Conservation (phyloP, 1,140 invertebrate genomes). For the Drosophila santomea region DNA sequence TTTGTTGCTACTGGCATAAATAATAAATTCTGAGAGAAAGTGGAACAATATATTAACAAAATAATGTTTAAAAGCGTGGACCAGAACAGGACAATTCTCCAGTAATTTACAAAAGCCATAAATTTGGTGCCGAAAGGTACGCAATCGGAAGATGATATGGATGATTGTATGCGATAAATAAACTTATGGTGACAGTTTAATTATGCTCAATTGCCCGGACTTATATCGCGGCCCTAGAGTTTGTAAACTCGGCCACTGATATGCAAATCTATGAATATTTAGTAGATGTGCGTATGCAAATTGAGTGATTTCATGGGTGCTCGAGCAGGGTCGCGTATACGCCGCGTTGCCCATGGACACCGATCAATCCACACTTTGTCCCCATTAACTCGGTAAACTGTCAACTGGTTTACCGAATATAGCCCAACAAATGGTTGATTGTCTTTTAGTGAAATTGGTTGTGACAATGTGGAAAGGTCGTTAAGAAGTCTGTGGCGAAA, state of each 20-base stretch:
- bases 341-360: conserved; percentile 16
- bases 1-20: conserved; percentile 43
- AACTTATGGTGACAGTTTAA: conserved; percentile 79
- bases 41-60: conserved; percentile 20
- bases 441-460: conserved; percentile 19
- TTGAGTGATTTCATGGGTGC: background rate
- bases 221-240: conserved; percentile 49
- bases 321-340: conserved; percentile 4
- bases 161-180: conserved; percentile 62
- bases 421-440: conserved; percentile 24
- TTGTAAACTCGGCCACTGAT: conserved; percentile 49
- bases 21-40: conserved; percentile 50
- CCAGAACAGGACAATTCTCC: conserved; percentile 23
- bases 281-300: conserved; percentile 66
- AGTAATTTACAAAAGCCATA: conserved; percentile 47
- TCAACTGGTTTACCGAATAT: conserved; percentile 39
- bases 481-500: conserved; percentile 19
- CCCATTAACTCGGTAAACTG: conserved; percentile 46
- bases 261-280: conserved; percentile 73
- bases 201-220: conserved; percentile 60
- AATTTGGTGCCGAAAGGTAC: conserved; percentile 22
- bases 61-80: conserved; percentile 9
- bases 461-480: conserved; percentile 15
- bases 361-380: conserved; percentile 43
- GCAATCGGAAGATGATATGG: background rate